Base-by-base conservation (phyloP, 2,888 invertebrate genomes). In the Platypus cylindrus region DNA sequence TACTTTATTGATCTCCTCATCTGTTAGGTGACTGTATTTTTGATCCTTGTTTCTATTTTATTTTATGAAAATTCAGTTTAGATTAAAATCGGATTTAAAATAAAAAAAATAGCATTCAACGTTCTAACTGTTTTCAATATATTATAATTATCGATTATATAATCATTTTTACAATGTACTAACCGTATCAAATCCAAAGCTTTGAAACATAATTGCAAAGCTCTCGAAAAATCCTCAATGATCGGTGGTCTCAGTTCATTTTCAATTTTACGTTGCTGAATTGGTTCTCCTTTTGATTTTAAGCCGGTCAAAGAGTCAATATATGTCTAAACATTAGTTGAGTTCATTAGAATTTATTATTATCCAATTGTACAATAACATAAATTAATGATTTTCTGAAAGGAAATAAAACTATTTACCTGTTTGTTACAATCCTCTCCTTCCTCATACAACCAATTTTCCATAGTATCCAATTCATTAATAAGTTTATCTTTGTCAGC, bases 391-490 rank as follows among this genome's bases (percentile, higher is more conserved):
- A n/a, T n/a, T n/a, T n/a, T n/a, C n/a, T n/a, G n/a, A n/a, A 26
- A 11, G 8, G 11, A 13, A 23, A 23, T 16, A 32, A 23, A 24
- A 26, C 24, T 11, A 29, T 16, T 36, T 34, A 43, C 41, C 34
- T 44, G 44, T 38, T 47, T 50, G 47, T 80, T 78, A 58, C 93
- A 87, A 54, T 95, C 87, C 60, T 94, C 94, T 3, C 98, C 98
- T 38, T 85, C 85, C 52, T 94, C 95, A 54, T 98, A 99, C 12
- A 98, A 67, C 98, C 98, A 98, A 56, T 84, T 80, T 63, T 97
- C 97, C 49, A 91, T 81, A 13, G 79, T 73, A 52, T 84, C 85
- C 20, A 98, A 68, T 45, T 76, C 69, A 38, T 64, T 58, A 18
- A 76, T 71, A 38, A 85, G 68, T 1, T 62, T 49, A 34, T 65